Conservation (phyloP, 2,797 vertebrate genomes). For the Oceanodroma leucorhoa region DNA sequence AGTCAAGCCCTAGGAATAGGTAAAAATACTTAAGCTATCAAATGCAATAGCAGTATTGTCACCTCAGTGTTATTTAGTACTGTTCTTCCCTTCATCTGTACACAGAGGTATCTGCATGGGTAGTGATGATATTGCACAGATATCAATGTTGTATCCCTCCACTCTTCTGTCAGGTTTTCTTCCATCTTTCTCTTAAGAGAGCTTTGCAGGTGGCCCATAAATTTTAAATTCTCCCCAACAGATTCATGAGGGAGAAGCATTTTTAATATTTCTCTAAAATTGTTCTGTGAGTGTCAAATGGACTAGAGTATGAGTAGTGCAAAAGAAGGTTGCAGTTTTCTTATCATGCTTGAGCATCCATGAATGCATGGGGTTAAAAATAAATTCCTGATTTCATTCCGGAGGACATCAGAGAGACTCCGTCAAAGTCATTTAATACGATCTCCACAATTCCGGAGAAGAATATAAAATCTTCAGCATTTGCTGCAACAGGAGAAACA, state of each 20-base stretch:
- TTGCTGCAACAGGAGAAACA: not conserved
- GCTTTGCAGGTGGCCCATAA: not conserved
- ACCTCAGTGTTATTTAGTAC: not conserved
- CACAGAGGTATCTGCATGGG: not conserved
- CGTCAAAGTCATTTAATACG: fast-evolving
- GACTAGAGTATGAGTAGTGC: not conserved
- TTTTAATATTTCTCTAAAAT: not conserved
- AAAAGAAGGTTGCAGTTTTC: not conserved
- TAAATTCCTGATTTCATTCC: not conserved
- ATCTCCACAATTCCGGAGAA: not conserved
- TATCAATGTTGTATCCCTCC: not conserved
- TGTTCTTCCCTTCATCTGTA: not conserved
- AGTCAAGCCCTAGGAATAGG: not conserved
- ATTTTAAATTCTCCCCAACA: not conserved
- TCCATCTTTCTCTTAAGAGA: not conserved
- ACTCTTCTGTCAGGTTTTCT: not conserved
- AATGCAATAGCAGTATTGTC: not conserved
- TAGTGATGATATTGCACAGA: not conserved
- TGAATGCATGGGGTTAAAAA: not conserved
- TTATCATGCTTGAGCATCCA: not conserved
- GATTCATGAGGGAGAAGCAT: not conserved
- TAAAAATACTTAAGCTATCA: not conserved
- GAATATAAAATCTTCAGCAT: not conserved
- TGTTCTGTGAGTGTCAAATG: not conserved
- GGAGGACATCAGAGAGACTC: not conserved